phyloP scores from a whole-genome alignment of 2,888 invertebrate genomes.

The Odontocerum albicorne region DNA sequence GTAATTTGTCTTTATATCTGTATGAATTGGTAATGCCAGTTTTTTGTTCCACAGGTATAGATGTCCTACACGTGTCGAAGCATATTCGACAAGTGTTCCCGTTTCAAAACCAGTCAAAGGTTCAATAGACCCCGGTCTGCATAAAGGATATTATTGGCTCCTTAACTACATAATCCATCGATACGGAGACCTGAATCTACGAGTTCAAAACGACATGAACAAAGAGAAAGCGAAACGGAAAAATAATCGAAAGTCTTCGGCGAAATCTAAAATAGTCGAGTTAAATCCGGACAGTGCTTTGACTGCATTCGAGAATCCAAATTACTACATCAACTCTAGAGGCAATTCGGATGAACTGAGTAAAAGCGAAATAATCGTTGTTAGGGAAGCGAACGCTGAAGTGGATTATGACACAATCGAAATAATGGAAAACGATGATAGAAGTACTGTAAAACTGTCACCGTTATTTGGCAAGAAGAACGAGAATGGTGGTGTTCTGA shows the following conservation, averaged over 20 bases:
- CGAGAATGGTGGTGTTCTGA: constrained; percentile 27
- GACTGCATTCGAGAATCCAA: constrained; percentile 53
- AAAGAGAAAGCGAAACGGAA: constrained; percentile 56
- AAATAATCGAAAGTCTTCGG: constrained; percentile 43
- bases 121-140: constrained; percentile 63
- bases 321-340: constrained; percentile 39
- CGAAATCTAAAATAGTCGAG: constrained; percentile 45
- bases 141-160: constrained; percentile 72
- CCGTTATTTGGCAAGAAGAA: constrained; percentile 48
- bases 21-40: neutral
- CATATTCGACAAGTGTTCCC: constrained; percentile 59
- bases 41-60: constrained; percentile 56
- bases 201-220: constrained; percentile 66
- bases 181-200: constrained; percentile 62
- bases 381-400: constrained; percentile 44
- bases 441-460: constrained; percentile 40
- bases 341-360: constrained; percentile 32
- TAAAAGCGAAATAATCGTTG: constrained; percentile 46
- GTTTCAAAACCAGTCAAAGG: constrained; percentile 37
- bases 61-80: constrained; percentile 81
- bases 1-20: no score
- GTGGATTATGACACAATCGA: constrained; percentile 18
- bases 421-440: neutral
- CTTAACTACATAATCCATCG: constrained; percentile 65
- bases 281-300: neutral